Base-by-base conservation (phyloP, 23 tunicate species). In the Diplosoma virens region DNA sequence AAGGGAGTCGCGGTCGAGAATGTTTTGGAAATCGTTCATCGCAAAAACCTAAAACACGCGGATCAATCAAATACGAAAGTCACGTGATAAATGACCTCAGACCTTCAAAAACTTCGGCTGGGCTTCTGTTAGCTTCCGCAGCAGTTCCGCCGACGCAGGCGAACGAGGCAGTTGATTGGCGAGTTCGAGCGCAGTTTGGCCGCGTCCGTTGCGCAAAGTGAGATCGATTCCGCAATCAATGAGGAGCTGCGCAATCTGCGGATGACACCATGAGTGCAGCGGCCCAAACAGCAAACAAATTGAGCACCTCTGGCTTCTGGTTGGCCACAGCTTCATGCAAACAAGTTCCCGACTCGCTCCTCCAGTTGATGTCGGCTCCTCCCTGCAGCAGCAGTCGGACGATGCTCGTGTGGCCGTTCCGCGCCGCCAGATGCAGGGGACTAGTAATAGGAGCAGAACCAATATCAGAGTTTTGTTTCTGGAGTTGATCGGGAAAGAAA, bases 341-440 rank as follows among this genome's bases (percentile, higher is more conserved):
- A 37, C 90, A 77, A 0, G 90, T 59, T 2, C 90, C 90, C 18
- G 78, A 1, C 5, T 73, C 47, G 25, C 69, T 64, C 27, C 59
- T 55, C 90, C 90, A 84, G 46, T 84, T 84, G 17, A 84, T 74
- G 47, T 84, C 81, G 48, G 67, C 30, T 24, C 90, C 90, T 27
- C 31, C 52, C 34, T 84, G 82, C 11, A 84, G 41, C 20, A 84
- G 83, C 2, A 56, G 24, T 18, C 75, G 32, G 16, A 84, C 69
- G n/a, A 84, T 82, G 16, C 33, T 37, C 23, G 29, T 37, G 53
- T 84, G 90, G 5, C 90, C 90, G 71, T 84, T 84, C 27, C 77
- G 66, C 1, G 90, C 90, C 20, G 90, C 90, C 0, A 84, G 66
- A 52, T 84, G 90, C 71, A 84, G 77, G 6, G 90, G 90, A 36